phyloP scores from a whole-genome alignment of 2,797 vertebrate genomes.

The Pseudomugil tenellus region DNA sequence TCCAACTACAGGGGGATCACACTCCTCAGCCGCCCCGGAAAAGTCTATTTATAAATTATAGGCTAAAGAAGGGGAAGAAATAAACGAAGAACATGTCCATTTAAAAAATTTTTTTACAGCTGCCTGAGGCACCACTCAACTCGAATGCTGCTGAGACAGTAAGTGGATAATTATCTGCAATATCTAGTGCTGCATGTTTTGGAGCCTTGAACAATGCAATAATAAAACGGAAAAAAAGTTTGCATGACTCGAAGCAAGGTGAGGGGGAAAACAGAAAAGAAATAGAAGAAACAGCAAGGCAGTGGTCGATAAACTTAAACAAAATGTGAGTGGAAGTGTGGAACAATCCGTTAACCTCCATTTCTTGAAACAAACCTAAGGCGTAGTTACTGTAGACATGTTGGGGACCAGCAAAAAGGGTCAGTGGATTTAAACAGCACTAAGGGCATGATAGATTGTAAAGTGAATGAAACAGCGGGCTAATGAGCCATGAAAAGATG shows the following conservation, averaged over 20 bases:
- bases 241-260: constrained; percentile 24
- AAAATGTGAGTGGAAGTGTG: constrained; percentile 66
- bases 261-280: constrained; percentile 42
- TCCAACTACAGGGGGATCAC: too few species aligned
- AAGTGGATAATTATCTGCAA: constrained; percentile 22
- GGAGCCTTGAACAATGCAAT: constrained; percentile 40
- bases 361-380: constrained; percentile 61
- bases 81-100: neutral
- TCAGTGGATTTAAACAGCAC: constrained; percentile 58
- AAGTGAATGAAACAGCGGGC: constrained; percentile 69
- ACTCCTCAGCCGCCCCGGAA: too few species aligned
- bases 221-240: constrained; percentile 31
- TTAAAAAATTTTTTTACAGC: neutral
- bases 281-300: constrained; percentile 44
- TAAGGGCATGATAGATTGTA: constrained; percentile 65
- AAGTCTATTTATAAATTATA: too few species aligned
- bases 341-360: constrained; percentile 58
- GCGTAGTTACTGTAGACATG: constrained; percentile 69
- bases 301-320: constrained; percentile 66
- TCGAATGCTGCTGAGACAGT: neutral
- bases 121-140: neutral
- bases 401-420: constrained; percentile 62
- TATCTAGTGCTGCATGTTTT: constrained; percentile 19
- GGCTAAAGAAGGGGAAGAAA: neutral
- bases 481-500: constrained; percentile 78